A percentile compares a stretch with the other conserved stretches of the same genome.
These are phyloP conservation scores for Catalaphyllia jardinei DNA, from an alignment of 64 coral and sea anemone genomes.

Conservation along the genomic window DNA sequence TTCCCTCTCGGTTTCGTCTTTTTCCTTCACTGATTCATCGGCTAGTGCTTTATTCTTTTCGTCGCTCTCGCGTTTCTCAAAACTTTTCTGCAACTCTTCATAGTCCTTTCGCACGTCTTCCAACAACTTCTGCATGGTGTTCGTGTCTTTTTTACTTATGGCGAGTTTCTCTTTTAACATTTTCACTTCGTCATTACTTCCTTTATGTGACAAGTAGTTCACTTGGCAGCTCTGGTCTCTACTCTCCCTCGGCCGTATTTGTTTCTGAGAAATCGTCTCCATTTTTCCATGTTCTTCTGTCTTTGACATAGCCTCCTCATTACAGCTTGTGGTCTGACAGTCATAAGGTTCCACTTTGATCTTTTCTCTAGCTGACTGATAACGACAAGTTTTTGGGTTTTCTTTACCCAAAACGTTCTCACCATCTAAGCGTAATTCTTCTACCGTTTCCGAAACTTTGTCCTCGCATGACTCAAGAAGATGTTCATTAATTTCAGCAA, in stretches of 20 bases:
- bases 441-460: neutral
- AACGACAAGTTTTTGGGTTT: neutral
- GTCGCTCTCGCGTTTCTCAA: conserved; percentile 11
- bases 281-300: neutral
- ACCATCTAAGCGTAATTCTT: neutral
- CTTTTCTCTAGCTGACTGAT: neutral
- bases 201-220: neutral
- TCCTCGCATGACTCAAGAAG: neutral
- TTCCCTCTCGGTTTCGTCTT: conserved; percentile 2
- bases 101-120: conserved; percentile 41
- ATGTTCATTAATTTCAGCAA: neutral
- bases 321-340: neutral
- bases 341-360: neutral
- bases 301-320: neutral
- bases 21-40: neutral
- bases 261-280: neutral
- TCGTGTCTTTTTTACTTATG: conserved; percentile 29
- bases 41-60: neutral
- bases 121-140: conserved; percentile 23
- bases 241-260: neutral
- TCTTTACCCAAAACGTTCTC: neutral
- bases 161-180: conserved; percentile 15
- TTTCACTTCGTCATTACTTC: neutral
- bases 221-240: conserved; percentile 23
- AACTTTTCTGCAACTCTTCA: conserved; percentile 36